Percentiles rank a stretch among this genome's conserved stretches.
Evolutionary conservation across 2,113 vertebrate genomes (phyloP).

Genomic region (Ornithorhynchus anatinus): DNA sequence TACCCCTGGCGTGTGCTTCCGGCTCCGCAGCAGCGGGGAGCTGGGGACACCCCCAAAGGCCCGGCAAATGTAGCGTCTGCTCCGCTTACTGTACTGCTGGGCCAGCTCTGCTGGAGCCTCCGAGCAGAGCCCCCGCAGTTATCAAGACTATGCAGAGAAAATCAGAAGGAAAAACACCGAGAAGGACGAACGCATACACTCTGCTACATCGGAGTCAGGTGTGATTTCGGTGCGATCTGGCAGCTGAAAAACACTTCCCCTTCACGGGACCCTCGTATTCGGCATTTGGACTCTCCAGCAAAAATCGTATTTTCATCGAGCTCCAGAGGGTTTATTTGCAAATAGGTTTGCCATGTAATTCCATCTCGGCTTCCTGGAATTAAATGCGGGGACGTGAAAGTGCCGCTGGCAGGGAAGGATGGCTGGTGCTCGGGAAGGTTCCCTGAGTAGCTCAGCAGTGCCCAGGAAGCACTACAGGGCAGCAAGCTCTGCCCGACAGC

Average conservation of each 20-base stretch:
- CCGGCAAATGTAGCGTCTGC: too few relatives aligned
- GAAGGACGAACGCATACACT: too few relatives aligned
- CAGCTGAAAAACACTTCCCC: conserved; percentile 9
- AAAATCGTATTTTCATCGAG: conserved; percentile 19
- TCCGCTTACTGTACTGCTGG: too few relatives aligned
- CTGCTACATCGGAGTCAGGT: not conserved
- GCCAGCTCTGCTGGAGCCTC: too few relatives aligned
- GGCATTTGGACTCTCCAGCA: conserved; percentile 28
- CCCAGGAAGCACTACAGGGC: conserved; percentile 8
- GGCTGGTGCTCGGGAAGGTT: not conserved
- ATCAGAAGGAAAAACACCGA: conserved; percentile 34
- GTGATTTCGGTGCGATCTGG: too few relatives aligned
- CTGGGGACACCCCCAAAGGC: too few relatives aligned
- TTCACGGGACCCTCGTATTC: conserved; percentile 21
- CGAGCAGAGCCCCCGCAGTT: conserved; percentile 17
- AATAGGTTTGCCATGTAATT: conserved; percentile 4
- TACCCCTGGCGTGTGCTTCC: too few relatives aligned
- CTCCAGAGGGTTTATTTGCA: conserved; percentile 32
- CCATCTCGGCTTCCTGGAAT: not conserved
- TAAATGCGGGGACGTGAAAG: not conserved
- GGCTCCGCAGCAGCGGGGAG: too few relatives aligned
- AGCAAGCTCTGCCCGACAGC: conserved; percentile 4
- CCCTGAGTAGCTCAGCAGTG: not conserved
- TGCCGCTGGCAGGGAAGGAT: not conserved
- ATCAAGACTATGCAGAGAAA: conserved; percentile 24